Conservation (phyloP, 2,113 vertebrate genomes). For the Fukomys damarensis region DNA sequence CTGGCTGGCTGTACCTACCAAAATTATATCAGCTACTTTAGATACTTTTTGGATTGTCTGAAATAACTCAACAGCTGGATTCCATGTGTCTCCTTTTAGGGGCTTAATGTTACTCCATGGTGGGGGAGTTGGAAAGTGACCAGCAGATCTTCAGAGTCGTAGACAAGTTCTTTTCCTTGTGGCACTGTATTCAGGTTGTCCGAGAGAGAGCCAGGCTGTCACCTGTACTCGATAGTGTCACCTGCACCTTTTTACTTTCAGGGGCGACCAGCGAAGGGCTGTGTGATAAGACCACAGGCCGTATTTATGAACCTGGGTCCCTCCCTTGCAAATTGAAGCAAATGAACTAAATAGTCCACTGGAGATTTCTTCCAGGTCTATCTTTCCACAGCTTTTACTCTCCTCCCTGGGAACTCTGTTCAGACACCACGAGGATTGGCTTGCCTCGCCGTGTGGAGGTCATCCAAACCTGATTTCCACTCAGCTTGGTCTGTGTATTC, state of each 20-base stretch:
- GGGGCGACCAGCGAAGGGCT: not conserved
- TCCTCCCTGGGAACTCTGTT: constrained; percentile 28
- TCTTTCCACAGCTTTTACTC: not conserved
- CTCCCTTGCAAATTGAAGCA: not conserved
- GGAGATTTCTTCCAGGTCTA: not conserved
- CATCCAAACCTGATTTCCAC: constrained; percentile 73
- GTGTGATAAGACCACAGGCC: not conserved
- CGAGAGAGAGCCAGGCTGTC: not conserved
- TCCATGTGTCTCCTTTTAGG: constrained; percentile 15
- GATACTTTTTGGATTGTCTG: constrained; percentile 32
- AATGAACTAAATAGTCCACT: not conserved
- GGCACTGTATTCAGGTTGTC: not conserved
- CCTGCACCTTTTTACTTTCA: not conserved
- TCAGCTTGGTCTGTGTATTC: constrained; percentile 54
- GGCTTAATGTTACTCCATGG: not conserved
- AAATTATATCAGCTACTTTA: constrained; percentile 22
- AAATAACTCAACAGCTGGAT: constrained; percentile 37
- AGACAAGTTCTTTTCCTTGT: not conserved
- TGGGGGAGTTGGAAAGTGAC: not conserved
- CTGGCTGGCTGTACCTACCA: not conserved
- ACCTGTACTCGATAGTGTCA: not conserved
- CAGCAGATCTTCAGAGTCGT: constrained; percentile 39
- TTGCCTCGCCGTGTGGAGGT: constrained; percentile 59
- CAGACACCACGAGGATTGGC: constrained; percentile 32
- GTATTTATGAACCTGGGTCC: not conserved